Conservation (phyloP, 2,888 invertebrate genomes). For the Eupithecia abbreviata region DNA sequence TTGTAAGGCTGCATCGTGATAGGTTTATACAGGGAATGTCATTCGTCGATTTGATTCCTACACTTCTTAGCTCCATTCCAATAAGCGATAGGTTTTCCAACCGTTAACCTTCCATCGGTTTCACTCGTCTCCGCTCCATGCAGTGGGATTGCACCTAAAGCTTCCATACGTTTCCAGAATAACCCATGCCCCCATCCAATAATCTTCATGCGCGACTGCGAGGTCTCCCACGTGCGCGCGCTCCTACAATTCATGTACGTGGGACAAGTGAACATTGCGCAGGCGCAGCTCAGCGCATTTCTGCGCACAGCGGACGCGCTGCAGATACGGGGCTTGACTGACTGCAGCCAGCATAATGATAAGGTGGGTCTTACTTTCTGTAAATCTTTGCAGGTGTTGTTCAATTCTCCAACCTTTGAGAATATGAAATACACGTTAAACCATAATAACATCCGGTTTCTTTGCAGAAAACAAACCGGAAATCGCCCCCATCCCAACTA, state of each 20-base stretch:
- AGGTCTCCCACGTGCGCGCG: slow-evolving; percentile 89
- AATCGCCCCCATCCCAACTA: slow-evolving; percentile 82
- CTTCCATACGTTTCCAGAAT: slow-evolving; percentile 82
- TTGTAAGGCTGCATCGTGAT: neutral
- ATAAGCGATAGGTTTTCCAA: neutral
- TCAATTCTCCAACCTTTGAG: neutral
- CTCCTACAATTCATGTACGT: slow-evolving; percentile 94
- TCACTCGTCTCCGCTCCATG: neutral
- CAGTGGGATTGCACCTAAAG: neutral
- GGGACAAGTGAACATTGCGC: slow-evolving; percentile 92
- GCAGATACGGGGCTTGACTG: slow-evolving; percentile 90
- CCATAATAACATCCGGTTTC: slow-evolving; percentile 5
- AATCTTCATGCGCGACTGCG: slow-evolving; percentile 93
- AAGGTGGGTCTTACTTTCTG: slow-evolving; percentile 55
- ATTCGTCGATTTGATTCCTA: neutral
- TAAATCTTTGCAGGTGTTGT: neutral
- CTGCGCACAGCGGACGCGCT: slow-evolving; percentile 90
- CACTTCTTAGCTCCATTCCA: neutral
- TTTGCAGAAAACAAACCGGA: slow-evolving; percentile 80
- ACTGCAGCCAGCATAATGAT: slow-evolving; percentile 85
- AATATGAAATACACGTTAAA: neutral
- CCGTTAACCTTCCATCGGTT: neutral
- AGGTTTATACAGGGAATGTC: neutral
- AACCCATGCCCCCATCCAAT: slow-evolving; percentile 94
- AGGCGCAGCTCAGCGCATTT: slow-evolving; percentile 89